Percentiles rank a stretch among this genome's conserved stretches.
Conservation (phyloP, 2,797 vertebrate genomes). For the Tokudaia muenninki region DNA sequence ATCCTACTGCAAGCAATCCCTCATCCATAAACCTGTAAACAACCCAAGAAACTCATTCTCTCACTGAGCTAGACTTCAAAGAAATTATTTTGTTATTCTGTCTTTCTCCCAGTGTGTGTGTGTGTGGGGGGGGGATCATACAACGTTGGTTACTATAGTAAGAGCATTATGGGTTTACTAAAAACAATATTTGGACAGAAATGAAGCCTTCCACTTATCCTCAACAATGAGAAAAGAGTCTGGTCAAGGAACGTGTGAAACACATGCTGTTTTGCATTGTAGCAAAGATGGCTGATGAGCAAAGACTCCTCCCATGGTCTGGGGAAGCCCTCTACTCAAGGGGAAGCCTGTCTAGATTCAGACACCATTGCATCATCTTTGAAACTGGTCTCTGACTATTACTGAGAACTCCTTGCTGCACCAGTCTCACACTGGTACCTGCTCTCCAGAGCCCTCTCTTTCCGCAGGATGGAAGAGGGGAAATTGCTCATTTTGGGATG, state of each 20-base stretch:
- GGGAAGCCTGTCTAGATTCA: not conserved
- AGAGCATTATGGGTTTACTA: not conserved
- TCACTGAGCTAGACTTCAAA: not conserved
- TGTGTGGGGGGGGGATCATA: too few relatives aligned
- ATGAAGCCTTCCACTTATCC: not conserved
- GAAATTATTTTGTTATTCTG: not conserved
- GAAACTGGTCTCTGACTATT: not conserved
- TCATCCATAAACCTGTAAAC: not conserved
- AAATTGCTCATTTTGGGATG: not conserved
- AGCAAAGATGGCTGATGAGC: conserved; percentile 3
- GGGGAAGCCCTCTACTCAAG: not conserved
- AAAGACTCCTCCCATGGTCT: not conserved
- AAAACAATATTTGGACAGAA: conserved; percentile 1
- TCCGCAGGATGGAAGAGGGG: not conserved
- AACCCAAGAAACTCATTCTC: not conserved
- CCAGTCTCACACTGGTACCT: not conserved
- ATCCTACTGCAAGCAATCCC: not conserved
- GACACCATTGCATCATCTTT: accelerated
- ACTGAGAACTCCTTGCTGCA: not conserved
- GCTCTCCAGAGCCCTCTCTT: not conserved
- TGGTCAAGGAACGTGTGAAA: conserved; percentile 18
- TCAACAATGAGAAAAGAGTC: conserved; percentile 29
- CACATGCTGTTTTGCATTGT: not conserved
- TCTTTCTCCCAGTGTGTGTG: not conserved
- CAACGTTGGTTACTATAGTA: not conserved